Conservation (phyloP, 2,797 vertebrate species). For the Mormyrus proboscirostris region DNA sequence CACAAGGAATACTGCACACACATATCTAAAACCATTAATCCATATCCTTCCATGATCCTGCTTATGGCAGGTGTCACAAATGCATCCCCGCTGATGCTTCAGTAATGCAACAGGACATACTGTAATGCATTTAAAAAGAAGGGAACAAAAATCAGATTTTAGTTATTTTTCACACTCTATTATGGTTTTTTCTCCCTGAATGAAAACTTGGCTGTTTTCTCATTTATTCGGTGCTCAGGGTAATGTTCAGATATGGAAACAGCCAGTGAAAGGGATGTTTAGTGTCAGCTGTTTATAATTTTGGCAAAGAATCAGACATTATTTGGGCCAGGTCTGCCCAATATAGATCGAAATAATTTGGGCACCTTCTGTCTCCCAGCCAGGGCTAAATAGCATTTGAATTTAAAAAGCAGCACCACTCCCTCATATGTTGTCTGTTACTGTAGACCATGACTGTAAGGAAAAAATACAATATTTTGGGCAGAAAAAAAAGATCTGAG, state of each 20-base stretch:
- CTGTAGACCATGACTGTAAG: background rate
- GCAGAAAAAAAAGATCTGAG: background rate
- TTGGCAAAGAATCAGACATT: background rate
- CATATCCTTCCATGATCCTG: background rate
- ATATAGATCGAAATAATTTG: background rate
- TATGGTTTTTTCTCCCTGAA: background rate
- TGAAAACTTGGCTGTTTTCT: background rate
- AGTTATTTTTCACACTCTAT: background rate
- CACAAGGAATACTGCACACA: background rate
- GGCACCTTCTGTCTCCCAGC: background rate
- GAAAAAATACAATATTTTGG: background rate
- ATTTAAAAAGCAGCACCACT: background rate
- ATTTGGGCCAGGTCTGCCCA: background rate
- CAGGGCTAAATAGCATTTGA: background rate
- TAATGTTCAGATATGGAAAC: background rate
- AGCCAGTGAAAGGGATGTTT: background rate
- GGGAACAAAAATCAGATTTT: background rate
- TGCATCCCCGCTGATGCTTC: too few species aligned
- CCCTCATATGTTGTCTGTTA: background rate
- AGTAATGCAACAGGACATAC: background rate
- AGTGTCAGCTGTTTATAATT: background rate
- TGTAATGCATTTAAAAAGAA: background rate
- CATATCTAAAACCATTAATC: background rate
- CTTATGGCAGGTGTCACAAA: background rate
- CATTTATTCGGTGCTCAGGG: background rate